A percentile compares a stretch with the other conserved stretches of the same genome.
Evolutionary conservation across 2,888 invertebrate species (phyloP).

Genomic region (Odontocolon sp.): DNA sequence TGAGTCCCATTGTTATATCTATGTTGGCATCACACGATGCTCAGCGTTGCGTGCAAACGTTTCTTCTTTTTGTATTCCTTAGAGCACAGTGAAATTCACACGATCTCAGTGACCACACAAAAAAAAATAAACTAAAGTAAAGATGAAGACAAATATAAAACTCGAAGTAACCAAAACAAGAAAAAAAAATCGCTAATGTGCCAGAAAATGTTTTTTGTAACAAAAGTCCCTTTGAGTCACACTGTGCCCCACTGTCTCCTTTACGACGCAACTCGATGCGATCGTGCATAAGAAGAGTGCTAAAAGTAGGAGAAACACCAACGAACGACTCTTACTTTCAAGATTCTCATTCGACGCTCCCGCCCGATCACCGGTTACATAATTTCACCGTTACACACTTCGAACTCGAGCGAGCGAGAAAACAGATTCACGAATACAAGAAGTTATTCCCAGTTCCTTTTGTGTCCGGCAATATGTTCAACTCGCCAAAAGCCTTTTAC

Average conservation of each 20-base stretch:
- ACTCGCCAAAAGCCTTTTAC: slow-evolving; percentile 8
- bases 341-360: slow-evolving; percentile 61
- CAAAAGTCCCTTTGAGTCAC: neutral
- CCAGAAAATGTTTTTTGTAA: neutral
- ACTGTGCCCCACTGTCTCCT: slow-evolving; percentile 42
- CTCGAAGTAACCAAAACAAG: too few species aligned
- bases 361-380: slow-evolving; percentile 54
- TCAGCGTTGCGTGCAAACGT: slow-evolving; percentile 42
- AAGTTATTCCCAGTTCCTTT: slow-evolving; percentile 40
- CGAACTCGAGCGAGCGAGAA: slow-evolving; percentile 36
- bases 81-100: slow-evolving; percentile 11
- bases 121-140: slow-evolving; percentile 16
- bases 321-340: slow-evolving; percentile 76
- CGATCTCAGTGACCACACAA: slow-evolving; percentile 5
- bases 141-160: slow-evolving; percentile 14
- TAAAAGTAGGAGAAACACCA: slow-evolving; percentile 61
- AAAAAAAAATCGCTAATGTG: too few species aligned
- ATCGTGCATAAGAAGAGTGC: slow-evolving; percentile 15
- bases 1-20: slow-evolving; percentile 15
- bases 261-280: slow-evolving; percentile 24
- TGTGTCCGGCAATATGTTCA: slow-evolving; percentile 26
- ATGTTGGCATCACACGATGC: slow-evolving; percentile 33
- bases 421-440: slow-evolving; percentile 10
- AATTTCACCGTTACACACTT: slow-evolving; percentile 51
- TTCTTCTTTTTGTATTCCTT: slow-evolving; percentile 3